Evolutionary conservation across 2,888 invertebrate genomes (phyloP).

Genomic region (Cheilosia urbana): DNA sequence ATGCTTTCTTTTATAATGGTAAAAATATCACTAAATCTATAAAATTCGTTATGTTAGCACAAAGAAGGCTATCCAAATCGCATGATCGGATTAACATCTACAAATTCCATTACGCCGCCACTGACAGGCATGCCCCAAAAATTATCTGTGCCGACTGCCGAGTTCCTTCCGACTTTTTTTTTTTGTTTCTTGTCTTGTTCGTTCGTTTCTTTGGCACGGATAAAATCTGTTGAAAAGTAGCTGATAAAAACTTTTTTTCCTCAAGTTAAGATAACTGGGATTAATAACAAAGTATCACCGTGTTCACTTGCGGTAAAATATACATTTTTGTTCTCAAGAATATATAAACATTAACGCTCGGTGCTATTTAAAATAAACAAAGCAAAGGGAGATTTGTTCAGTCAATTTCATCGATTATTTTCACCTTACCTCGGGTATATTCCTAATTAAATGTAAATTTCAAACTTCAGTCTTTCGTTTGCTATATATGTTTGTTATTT

Average conservation of each 20-base stretch:
- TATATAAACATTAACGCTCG: neutral
- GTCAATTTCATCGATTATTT: neutral
- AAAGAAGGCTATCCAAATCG: conserved; percentile 34
- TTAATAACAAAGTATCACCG: neutral
- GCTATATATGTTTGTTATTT: conserved; percentile 36
- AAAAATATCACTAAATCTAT: conserved; percentile 5
- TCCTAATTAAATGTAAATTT: conserved; percentile 34
- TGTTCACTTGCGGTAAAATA: neutral
- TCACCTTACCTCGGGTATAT: conserved; percentile 44
- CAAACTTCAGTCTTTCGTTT: conserved; percentile 38
- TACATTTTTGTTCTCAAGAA: conserved; percentile 4
- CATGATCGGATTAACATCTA: conserved; percentile 42
- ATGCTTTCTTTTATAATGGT: conserved; percentile 23
- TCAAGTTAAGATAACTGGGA: neutral
- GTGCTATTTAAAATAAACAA: conserved; percentile 45
- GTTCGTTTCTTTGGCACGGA: conserved; percentile 14
- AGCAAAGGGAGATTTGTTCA: conserved; percentile 26
- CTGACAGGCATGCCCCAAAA: conserved; percentile 55
- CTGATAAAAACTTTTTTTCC: conserved; percentile 13
- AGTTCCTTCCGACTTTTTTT: conserved; percentile 15
- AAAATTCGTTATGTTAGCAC: conserved; percentile 5
- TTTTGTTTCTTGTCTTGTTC: conserved; percentile 2
- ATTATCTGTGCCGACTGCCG: conserved; percentile 42
- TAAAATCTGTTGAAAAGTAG: conserved; percentile 20
- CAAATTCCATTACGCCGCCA: conserved; percentile 5